A percentile compares a stretch with the other conserved stretches of the same genome.
Evolutionary conservation across 2,888 invertebrate genomes (phyloP).

Genomic region (Dynastes tityus): DNA sequence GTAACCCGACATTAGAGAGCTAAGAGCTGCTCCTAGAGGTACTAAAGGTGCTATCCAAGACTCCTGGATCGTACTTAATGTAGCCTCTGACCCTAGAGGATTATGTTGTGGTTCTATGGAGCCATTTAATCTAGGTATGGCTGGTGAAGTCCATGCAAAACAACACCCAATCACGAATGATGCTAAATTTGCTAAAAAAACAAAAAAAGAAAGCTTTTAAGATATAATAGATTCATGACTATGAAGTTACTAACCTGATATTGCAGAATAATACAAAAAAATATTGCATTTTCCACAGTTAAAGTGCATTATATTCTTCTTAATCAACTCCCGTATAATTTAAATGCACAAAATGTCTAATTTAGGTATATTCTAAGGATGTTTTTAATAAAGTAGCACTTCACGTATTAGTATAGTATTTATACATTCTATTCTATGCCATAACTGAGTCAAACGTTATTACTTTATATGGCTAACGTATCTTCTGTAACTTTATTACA

Average conservation of each 20-base stretch:
- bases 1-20: constrained; percentile 79
- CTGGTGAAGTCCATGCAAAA: constrained; percentile 68
- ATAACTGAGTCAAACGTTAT: too few species aligned
- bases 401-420: not conserved
- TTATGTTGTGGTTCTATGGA: constrained; percentile 64
- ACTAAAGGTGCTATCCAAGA: constrained; percentile 84
- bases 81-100: constrained; percentile 66
- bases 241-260: constrained; percentile 20
- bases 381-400: too few species aligned
- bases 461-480: not conserved
- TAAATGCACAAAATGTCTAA: too few species aligned
- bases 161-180: constrained; percentile 68
- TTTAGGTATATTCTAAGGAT: too few species aligned
- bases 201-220: constrained; percentile 40
- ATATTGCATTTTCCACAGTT: constrained; percentile 23
- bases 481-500: constrained; percentile 1
- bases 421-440: too few species aligned
- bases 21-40: constrained; percentile 76
- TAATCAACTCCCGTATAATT: not conserved
- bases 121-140: constrained; percentile 59
- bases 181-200: constrained; percentile 68
- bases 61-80: constrained; percentile 73
- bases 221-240: not conserved
- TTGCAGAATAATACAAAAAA: constrained; percentile 39
- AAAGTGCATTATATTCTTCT: constrained; percentile 7